Percentiles rank a stretch among this genome's conserved stretches.
Conservation (phyloP, 2,113 vertebrate species). For the Salvelinus sp. region DNA sequence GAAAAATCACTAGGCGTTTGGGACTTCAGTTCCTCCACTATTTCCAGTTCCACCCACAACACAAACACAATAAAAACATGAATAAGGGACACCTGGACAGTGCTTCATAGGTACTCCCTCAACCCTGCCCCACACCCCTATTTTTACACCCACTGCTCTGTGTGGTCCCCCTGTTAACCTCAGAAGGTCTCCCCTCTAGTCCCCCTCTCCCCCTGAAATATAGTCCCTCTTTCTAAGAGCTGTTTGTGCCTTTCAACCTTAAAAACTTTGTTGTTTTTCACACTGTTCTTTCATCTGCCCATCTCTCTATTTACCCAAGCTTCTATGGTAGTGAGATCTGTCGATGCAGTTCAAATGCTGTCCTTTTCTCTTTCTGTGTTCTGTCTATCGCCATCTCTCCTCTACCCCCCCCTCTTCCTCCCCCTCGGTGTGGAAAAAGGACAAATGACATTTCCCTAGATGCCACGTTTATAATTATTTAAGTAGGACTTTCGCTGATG, state of each 20-base stretch:
- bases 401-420: neutral
- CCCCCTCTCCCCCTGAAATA: neutral
- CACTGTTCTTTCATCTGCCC: constrained; percentile 25
- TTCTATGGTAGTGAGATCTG: constrained; percentile 27
- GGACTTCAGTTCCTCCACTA: neutral
- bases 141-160: constrained; percentile 3
- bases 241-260: constrained; percentile 34
- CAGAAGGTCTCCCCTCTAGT: neutral
- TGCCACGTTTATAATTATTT: neutral
- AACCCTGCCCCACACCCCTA: neutral
- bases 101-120: neutral
- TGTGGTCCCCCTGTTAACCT: neutral
- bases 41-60: neutral
- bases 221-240: neutral
- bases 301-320: constrained; percentile 21
- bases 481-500: neutral
- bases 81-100: neutral
- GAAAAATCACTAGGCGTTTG: neutral
- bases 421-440: neutral
- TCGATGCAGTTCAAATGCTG: constrained; percentile 40
- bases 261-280: constrained; percentile 10
- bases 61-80: neutral
- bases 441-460: neutral
- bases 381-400: constrained; percentile 2
- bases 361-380: constrained; percentile 20